These are phyloP conservation scores for Eretmochelys imbricata DNA, from an alignment of 2,113 vertebrate species.

Conservation along the genomic window DNA sequence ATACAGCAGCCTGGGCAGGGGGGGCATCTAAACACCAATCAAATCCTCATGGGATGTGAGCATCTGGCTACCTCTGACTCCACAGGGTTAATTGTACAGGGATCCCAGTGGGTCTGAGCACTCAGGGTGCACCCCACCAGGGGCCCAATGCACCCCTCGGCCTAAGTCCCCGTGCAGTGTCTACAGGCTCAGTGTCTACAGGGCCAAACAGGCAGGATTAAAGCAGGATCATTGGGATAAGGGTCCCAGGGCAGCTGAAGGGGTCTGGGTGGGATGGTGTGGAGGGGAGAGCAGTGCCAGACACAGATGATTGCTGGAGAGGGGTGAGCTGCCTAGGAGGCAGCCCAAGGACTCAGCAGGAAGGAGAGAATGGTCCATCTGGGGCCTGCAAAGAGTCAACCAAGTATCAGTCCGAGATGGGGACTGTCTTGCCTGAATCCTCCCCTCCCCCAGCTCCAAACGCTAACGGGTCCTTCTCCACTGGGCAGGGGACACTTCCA, in stretches of 20 bases:
- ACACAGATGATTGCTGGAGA: not conserved
- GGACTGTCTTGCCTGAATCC: not conserved
- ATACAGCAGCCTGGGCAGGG: not conserved
- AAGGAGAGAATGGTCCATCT: not conserved
- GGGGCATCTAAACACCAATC: not conserved
- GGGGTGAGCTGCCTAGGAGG: not conserved
- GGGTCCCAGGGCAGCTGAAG: not conserved
- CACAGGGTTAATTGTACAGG: too few relatives aligned
- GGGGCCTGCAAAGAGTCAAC: not conserved
- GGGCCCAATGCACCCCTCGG: too few relatives aligned
- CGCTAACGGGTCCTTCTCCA: not conserved
- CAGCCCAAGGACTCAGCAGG: fast-evolving
- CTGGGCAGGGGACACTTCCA: too few relatives aligned
- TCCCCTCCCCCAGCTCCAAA: not conserved
- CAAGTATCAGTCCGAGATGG: fast-evolving
- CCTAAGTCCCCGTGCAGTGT: not conserved
- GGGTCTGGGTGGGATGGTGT: not conserved
- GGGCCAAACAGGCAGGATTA: not conserved
- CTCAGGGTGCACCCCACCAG: not conserved
- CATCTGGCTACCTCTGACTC: not conserved
- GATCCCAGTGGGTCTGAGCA: not conserved
- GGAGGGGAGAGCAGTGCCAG: not conserved
- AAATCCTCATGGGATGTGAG: not conserved
- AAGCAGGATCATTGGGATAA: not conserved
- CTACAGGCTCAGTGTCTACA: not conserved